These are phyloP conservation scores for Peromyscus polionotus DNA, from an alignment of 2,113 vertebrate species.

Conservation along the genomic window DNA sequence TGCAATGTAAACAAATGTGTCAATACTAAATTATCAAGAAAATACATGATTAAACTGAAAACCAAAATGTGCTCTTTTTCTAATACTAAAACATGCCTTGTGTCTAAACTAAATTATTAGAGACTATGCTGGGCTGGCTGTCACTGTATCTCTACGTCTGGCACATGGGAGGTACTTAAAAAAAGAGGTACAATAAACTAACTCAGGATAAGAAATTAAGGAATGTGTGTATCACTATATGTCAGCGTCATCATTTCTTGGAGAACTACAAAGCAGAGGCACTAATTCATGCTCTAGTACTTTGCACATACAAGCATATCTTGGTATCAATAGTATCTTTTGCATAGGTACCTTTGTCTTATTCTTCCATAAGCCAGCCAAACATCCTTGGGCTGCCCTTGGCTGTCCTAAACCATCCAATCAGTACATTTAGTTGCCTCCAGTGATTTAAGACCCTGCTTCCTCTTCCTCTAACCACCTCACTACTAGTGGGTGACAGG, in stretches of 20 bases:
- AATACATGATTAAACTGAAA: not conserved
- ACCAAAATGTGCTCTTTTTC: not conserved
- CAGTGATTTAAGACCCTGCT: not conserved
- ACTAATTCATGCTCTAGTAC: not conserved
- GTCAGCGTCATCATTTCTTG: not conserved
- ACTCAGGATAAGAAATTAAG: slow-evolving; percentile 19
- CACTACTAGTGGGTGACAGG: not conserved
- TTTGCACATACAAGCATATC: not conserved
- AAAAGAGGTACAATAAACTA: not conserved
- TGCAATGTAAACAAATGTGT: slow-evolving; percentile 14
- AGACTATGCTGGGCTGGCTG: not conserved
- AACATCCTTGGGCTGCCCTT: not conserved
- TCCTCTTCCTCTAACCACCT: not conserved
- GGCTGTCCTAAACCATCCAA: not conserved
- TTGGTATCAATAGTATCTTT: not conserved
- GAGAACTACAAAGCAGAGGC: not conserved
- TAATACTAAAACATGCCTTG: not conserved
- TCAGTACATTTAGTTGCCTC: not conserved
- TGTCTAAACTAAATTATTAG: slow-evolving; percentile 13
- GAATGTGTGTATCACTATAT: not conserved
- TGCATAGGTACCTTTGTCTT: not conserved
- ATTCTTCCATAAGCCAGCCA: not conserved
- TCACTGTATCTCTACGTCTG: not conserved
- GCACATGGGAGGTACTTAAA: not conserved
- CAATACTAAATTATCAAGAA: slow-evolving; percentile 29